A percentile compares a stretch with the other conserved stretches of the same genome.
These are phyloP conservation scores for Piezodorus guildinii DNA, from an alignment of 1,140 invertebrate species.

Conservation along the genomic window DNA sequence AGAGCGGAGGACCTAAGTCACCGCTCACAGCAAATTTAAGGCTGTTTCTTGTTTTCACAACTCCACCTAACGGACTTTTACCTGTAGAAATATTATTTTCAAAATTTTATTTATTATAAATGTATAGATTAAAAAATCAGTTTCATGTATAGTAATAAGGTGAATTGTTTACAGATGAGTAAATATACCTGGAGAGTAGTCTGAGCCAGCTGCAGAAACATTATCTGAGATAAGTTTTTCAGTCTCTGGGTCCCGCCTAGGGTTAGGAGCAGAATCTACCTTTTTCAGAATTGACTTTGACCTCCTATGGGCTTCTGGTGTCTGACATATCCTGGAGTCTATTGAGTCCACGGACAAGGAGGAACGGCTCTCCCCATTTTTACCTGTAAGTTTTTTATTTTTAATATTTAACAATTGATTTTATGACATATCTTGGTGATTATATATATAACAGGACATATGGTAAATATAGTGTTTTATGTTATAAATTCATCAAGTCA, in stretches of 20 bases:
- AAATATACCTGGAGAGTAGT: conserved; percentile 35
- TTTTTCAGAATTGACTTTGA: conserved; percentile 71
- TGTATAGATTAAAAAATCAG: too few relatives aligned
- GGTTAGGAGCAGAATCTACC: conserved; percentile 41
- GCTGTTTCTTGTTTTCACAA: neutral
- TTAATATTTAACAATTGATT: too few relatives aligned
- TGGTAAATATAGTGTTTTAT: too few relatives aligned
- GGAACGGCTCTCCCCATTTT: conserved; percentile 49
- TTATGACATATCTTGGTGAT: too few relatives aligned
- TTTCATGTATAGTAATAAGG: too few relatives aligned
- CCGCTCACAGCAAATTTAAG: neutral
- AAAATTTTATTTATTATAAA: neutral
- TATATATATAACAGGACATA: too few relatives aligned
- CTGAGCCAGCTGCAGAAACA: conserved; percentile 28
- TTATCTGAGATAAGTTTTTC: conserved; percentile 59
- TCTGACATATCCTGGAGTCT: conserved; percentile 46
- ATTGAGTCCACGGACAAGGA: conserved; percentile 59
- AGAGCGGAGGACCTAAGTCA: conserved; percentile 31
- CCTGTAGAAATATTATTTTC: neutral
- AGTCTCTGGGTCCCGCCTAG: conserved; percentile 51
- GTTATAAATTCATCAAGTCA: too few relatives aligned
- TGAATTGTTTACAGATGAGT: too few relatives aligned
- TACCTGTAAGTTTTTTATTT: conserved; percentile 37
- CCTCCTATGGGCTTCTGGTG: conserved; percentile 47
- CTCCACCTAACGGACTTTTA: neutral